phyloP scores from a whole-genome alignment of 1,140 invertebrate genomes.

The Sycobia sp. region DNA sequence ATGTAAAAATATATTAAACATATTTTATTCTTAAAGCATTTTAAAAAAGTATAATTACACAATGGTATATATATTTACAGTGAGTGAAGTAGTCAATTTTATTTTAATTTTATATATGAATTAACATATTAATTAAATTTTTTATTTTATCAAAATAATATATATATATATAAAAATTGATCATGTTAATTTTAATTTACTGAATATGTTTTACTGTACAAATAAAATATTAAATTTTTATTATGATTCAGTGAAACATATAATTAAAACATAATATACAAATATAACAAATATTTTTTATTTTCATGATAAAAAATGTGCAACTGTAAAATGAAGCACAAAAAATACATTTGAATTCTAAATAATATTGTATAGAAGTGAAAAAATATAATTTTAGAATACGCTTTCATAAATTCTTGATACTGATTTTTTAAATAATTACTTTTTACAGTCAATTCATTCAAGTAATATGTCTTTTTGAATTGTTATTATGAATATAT shows the following conservation, averaged over 20 bases:
- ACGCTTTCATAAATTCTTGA: not conserved
- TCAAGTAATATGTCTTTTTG: not conserved
- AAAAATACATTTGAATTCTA: slow-evolving; percentile 7
- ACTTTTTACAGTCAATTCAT: not conserved
- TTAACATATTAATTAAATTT: not conserved
- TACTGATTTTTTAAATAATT: not conserved
- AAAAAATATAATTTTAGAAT: slow-evolving; percentile 15
- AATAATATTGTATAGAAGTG: slow-evolving; percentile 11
- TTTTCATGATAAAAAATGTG: not conserved
- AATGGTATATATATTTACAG: slow-evolving; percentile 16
- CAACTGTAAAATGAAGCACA: not conserved
- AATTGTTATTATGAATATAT: slow-evolving; percentile 9
- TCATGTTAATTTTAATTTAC: too few relatives aligned
- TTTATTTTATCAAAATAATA: too few relatives aligned
- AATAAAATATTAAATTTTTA: too few relatives aligned
- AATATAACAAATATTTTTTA: not conserved
- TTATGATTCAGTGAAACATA: too few relatives aligned
- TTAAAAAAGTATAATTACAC: slow-evolving; percentile 16
- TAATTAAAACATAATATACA: not conserved
- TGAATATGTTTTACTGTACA: too few relatives aligned
- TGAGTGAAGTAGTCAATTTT: not conserved
- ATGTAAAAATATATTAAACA: slow-evolving; percentile 19
- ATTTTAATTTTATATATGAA: not conserved
- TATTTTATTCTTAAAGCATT: slow-evolving; percentile 23
- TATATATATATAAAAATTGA: too few relatives aligned